Percentiles rank a stretch among this genome's conserved stretches.
These are phyloP conservation scores for Drosophila mauritiana DNA, from an alignment of 1,140 invertebrate genomes.

Conservation along the genomic window DNA sequence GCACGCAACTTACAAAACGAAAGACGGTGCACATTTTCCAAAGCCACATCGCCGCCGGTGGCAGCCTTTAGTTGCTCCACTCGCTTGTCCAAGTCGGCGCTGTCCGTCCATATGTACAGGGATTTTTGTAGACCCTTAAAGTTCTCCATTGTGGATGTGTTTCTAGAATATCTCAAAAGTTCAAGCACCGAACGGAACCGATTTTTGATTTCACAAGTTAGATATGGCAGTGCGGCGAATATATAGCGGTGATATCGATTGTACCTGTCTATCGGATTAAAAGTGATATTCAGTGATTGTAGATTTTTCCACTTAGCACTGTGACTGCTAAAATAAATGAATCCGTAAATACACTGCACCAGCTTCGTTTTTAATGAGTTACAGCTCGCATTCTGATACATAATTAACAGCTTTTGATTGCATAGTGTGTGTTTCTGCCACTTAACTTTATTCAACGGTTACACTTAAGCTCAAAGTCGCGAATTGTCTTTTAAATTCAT, in stretches of 20 bases:
- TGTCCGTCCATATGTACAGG: slow-evolving; percentile 76
- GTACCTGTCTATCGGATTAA: not conserved
- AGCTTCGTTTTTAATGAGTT: too few relatives aligned
- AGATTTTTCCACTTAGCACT: not conserved
- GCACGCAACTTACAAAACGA: slow-evolving; percentile 67
- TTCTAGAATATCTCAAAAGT: slow-evolving; percentile 32
- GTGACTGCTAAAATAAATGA: not conserved
- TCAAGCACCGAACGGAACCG: slow-evolving; percentile 20
- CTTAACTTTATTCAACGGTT: not conserved
- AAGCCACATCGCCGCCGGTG: slow-evolving; percentile 71
- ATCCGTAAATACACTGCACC: too few relatives aligned
- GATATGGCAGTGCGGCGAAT: not conserved
- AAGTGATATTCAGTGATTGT: not conserved
- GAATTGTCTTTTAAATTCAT: not conserved
- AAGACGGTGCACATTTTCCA: slow-evolving; percentile 81
- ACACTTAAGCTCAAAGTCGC: too few relatives aligned
- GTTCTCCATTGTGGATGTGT: slow-evolving; percentile 62
- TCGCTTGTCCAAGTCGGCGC: slow-evolving; percentile 61
- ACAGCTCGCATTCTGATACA: too few relatives aligned
- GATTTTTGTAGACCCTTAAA: slow-evolving; percentile 72
- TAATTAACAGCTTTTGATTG: not conserved
- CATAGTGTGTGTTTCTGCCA: not conserved
- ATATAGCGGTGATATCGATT: not conserved
- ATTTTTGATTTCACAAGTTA: slow-evolving; percentile 24
- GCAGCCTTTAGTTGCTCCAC: slow-evolving; percentile 60